Evolutionary conservation across 2,113 vertebrate species (phyloP), one percentile per base, ranked within the genome.

Genomic region (Lanius ludovicianus): DNA sequence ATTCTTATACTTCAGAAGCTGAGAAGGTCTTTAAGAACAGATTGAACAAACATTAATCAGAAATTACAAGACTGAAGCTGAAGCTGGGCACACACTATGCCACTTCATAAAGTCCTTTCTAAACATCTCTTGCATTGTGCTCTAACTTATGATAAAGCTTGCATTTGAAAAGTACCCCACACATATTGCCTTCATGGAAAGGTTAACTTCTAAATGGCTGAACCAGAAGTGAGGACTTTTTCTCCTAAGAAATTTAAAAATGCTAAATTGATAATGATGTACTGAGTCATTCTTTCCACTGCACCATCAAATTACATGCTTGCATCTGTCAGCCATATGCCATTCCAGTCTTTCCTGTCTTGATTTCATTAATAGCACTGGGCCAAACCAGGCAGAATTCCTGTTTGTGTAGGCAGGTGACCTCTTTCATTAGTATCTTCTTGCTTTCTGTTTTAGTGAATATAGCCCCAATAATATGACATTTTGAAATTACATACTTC

Each of bases 311-410:
- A 97, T 94, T 91, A 94, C 52, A 75, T 59, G 37, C 82, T 63
- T 93, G 92, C 95, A 96, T 97, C 95, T 96, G 95, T 81, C 92
- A 95, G 44, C 95, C 95, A 95, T 95, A 95, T 96, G 95, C 79
- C 95, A 86, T 93, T 94, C 85, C 85, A 92, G 56, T 77, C 79
- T 96, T 96, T 96, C 93, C 90, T 95, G 82, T 94, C 92, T 90
- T 89, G 16, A 90, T 93, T 94, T 96, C 92, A 86, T 93, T 96
- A 96, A 87, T 84, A 93, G 79, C 39, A 62, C 35, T 90, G 79
- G 85, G 68, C 88, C 52, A 94, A 95, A 81, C 30, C 67, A 76
- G 85, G 71, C 85, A 93, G 75, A 96, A 95, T 94, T 94, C 92
- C 93, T 96, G 88, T 96, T 96, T 94, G 92, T 93, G 93, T 95